A percentile compares a stretch with the other conserved stretches of the same genome.
Conservation (phyloP, 2,888 invertebrate species). For the Conus canariensis region DNA sequence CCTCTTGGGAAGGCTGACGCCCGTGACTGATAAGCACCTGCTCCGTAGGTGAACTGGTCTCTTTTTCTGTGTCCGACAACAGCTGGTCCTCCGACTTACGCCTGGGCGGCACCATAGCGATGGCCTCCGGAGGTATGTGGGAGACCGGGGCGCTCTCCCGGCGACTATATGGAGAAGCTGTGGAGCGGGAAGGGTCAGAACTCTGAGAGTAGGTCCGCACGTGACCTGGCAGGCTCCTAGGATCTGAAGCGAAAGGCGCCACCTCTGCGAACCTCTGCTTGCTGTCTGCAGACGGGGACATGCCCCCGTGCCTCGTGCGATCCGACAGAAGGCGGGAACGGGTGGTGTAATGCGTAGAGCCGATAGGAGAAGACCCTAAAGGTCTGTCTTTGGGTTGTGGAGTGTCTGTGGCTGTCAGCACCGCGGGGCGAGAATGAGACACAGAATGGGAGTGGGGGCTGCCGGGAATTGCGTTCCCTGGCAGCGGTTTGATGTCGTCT, state of each 20-base stretch:
- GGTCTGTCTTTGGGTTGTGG: neutral
- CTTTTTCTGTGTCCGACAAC: constrained; percentile 17
- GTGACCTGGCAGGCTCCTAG: constrained; percentile 11
- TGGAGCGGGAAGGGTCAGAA: neutral
- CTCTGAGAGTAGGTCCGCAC: neutral
- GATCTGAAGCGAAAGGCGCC: constrained; percentile 18
- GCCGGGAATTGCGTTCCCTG: neutral
- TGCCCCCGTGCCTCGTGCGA: neutral
- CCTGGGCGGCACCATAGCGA: constrained; percentile 20
- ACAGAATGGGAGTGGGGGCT: neutral
- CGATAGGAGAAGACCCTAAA: neutral
- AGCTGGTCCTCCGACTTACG: constrained; percentile 46
- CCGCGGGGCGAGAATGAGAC: neutral
- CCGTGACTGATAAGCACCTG: constrained; percentile 53
- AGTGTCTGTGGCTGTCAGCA: neutral
- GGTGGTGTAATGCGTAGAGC: constrained; percentile 23
- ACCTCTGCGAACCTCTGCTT: constrained; percentile 16
- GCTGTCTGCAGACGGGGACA: neutral
- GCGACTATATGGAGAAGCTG: constrained; percentile 35
- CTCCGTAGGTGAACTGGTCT: neutral
- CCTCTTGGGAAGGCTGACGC: constrained; percentile 82
- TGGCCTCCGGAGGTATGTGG: constrained; percentile 6
- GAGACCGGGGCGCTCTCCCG: constrained; percentile 48
- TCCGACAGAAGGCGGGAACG: constrained; percentile 1
- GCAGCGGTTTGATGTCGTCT: neutral